Percentiles rank a stretch among this genome's conserved stretches.
Evolutionary conservation across 2,113 vertebrate genomes (phyloP).

Genomic region (Oreotrochilus melanogaster): DNA sequence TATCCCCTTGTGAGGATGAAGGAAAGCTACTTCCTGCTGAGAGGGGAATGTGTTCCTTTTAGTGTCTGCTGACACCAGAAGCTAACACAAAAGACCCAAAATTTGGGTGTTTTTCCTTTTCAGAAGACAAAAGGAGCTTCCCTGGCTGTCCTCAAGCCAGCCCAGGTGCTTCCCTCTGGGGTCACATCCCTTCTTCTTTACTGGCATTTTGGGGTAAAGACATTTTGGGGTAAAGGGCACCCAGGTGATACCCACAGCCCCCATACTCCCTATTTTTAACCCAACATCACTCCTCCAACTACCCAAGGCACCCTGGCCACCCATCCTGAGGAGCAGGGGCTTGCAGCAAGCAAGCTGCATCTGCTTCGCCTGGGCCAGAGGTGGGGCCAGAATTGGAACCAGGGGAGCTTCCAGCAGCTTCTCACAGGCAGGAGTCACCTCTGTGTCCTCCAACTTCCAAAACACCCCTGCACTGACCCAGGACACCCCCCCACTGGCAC

Average conservation of each 20-base stretch:
- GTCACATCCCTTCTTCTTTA: neutral
- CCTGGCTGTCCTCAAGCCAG: neutral
- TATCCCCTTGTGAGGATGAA: accelerated
- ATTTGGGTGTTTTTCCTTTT: neutral
- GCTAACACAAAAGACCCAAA: neutral
- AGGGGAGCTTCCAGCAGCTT: no score
- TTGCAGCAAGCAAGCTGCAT: neutral
- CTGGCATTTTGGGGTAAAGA: accelerated
- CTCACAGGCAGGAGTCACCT: no score
- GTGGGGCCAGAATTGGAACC: no score
- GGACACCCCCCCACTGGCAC: neutral
- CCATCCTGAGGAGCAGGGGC: neutral
- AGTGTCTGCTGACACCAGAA: neutral
- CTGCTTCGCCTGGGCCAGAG: no score
- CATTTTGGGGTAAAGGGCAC: neutral
- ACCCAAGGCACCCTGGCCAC: neutral
- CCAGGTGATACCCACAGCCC: neutral
- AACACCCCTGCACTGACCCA: no score
- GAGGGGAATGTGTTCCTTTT: neutral
- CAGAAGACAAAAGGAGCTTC: neutral
- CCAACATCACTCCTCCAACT: neutral
- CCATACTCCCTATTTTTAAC: accelerated
- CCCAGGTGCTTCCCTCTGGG: neutral
- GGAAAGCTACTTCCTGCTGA: neutral
- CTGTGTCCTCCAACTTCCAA: no score